Evolutionary conservation across 30 jellyfish, hydroid and myxozoan species (phyloP).

Genomic region (Aurelia sp.): DNA sequence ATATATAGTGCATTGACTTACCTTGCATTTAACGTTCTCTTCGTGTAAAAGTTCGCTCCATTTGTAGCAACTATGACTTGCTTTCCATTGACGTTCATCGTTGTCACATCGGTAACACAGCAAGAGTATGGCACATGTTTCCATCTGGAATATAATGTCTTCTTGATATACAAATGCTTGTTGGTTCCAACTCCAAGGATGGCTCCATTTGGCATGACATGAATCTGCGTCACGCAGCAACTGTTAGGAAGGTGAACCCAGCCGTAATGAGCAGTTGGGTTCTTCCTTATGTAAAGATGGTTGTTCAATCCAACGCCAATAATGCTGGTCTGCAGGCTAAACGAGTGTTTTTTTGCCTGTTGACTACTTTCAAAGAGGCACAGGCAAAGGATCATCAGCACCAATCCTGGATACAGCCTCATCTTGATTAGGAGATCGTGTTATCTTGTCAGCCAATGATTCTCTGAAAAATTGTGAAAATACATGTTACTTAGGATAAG

Average conservation of each 20-base stretch:
- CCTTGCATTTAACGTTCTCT: not conserved
- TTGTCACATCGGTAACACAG: conserved; percentile 20
- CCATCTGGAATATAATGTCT: conserved; percentile 2
- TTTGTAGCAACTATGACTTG: not conserved
- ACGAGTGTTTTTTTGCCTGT: not conserved
- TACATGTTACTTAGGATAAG: too few relatives aligned
- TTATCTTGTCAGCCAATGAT: too few relatives aligned
- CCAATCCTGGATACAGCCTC: too few relatives aligned
- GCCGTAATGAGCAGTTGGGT: not conserved
- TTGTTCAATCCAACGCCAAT: conserved; percentile 15
- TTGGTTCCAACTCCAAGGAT: conserved; percentile 30
- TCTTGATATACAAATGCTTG: conserved; percentile 13
- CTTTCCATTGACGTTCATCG: not conserved
- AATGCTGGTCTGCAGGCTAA: not conserved
- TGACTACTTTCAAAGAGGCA: too few relatives aligned
- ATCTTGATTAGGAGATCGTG: too few relatives aligned
- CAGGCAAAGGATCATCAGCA: too few relatives aligned
- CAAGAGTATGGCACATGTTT: conserved; percentile 17
- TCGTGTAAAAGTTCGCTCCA: not conserved
- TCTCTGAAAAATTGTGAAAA: too few relatives aligned
- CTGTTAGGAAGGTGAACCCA: conserved; percentile 10
- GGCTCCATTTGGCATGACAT: conserved; percentile 3
- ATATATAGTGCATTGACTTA: not conserved
- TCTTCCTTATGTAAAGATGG: not conserved
- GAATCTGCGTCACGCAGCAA: conserved; percentile 30